phyloP scores from a whole-genome alignment of 2,113 vertebrate species.

The Ariopsis seemanni region DNA sequence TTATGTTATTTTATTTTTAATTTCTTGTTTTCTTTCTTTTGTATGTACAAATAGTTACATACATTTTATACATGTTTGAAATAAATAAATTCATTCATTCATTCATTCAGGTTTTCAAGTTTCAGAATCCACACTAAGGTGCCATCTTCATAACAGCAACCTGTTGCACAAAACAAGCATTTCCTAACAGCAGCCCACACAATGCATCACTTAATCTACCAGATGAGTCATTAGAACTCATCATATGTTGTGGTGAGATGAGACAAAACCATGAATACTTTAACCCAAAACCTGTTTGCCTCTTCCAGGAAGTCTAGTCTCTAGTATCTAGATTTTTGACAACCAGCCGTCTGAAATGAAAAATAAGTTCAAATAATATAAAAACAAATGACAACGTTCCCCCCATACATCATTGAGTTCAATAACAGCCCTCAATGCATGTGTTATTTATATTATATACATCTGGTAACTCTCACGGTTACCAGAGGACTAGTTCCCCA shows the following conservation, averaged over 20 bases:
- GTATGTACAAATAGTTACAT: too few species aligned
- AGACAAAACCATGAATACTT: background rate
- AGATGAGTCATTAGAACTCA: background rate
- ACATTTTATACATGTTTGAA: too few species aligned
- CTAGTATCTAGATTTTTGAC: background rate
- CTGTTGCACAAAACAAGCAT: background rate
- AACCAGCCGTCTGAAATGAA: background rate
- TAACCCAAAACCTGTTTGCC: background rate
- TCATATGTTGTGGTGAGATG: background rate
- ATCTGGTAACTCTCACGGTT: too few species aligned
- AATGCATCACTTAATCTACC: background rate
- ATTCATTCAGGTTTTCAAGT: too few species aligned
- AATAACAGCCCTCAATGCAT: background rate
- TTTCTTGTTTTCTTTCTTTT: too few species aligned
- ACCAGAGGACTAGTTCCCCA: too few species aligned
- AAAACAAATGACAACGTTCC: background rate
- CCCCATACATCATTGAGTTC: background rate
- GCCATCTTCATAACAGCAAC: background rate
- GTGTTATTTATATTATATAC: background rate
- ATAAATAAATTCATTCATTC: too few species aligned
- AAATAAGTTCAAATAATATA: background rate
- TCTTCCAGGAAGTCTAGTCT: background rate
- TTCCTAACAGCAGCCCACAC: background rate
- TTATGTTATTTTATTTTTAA: too few species aligned
- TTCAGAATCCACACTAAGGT: background rate